Evolutionary conservation across 2,797 vertebrate genomes (phyloP), one percentile per base, ranked within the genome.

Genomic region (Arvicola amphibius): DNA sequence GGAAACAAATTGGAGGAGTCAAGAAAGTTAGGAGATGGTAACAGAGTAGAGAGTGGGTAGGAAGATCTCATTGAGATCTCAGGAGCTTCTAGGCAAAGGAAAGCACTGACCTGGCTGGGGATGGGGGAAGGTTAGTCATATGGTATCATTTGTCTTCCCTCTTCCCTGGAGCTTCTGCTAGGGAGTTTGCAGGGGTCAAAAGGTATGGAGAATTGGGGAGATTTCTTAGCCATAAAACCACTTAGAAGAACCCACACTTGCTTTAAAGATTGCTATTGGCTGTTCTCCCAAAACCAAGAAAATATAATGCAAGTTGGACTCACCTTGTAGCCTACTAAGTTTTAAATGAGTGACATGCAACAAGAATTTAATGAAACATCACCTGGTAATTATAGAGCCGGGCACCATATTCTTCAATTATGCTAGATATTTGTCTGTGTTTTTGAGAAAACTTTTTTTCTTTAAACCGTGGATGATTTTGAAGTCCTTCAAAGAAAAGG

Each of bases 301-400:
- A 71, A 40, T 12, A 32, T 14, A n/a, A 5, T 29, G 10, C 25
- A n/a, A 79, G 27, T 2, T 29, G 37, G 37, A 76, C 29, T 83
- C 5, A 2, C n/a, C 13, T 67, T 71, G 46, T 5, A 25, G 46
- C 2, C 16, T 34, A 16, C 43, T 88, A 34, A 37, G 48, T 71
- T 77, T 67, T 78, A 56, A 73, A 21, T 7, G 7, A 92, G 14
- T 19, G 13, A 37, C 51, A 40, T 0, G 19, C 2, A 40, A n/a
- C 27, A 85, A 67, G 16, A 69, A 73, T 2, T 37, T 48, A 48
- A 77, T 19, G 27, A 81, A 74, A 76, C 27, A 5, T 97, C 65
- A 98, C 97, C 97, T 98, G 97, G 59, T 97, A 97, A 43, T 81
- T 76, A 40, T 87, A 89, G 46, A 98, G 86, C 43, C 94, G 93